These are phyloP conservation scores for Agrotis exclamationis DNA, from an alignment of 2,888 invertebrate species.

Conservation along the genomic window DNA sequence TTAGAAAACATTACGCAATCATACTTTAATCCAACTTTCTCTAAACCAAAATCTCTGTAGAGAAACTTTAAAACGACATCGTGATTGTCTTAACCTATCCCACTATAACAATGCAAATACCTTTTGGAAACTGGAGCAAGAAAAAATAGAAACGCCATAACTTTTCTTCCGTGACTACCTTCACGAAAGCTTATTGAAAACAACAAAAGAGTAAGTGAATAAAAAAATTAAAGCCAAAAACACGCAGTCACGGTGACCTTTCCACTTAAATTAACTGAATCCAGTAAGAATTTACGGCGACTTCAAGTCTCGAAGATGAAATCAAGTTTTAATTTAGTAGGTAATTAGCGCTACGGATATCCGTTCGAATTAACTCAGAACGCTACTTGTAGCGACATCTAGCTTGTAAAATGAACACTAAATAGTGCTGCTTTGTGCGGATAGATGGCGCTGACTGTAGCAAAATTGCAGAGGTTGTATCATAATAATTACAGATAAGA, in stretches of 20 bases:
- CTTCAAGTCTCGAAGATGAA: constrained; percentile 54
- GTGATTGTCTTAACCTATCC: constrained; percentile 52
- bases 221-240: constrained; percentile 33
- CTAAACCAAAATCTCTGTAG: constrained; percentile 49
- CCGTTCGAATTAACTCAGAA: constrained; percentile 8
- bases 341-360: constrained; percentile 44
- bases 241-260: constrained; percentile 55
- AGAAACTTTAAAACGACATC: constrained; percentile 55
- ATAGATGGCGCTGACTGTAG: constrained; percentile 70
- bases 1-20: constrained; percentile 57
- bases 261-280: constrained; percentile 58
- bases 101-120: constrained; percentile 49
- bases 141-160: constrained; percentile 45
- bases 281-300: constrained; percentile 54
- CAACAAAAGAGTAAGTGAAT: constrained; percentile 45
- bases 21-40: constrained; percentile 59
- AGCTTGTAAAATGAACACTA: constrained; percentile 13
- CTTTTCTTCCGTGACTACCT: constrained; percentile 57
- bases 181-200: constrained; percentile 45
- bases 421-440: neutral
- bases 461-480: neutral
- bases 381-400: constrained; percentile 67
- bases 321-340: constrained; percentile 56
- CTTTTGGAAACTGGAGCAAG: constrained; percentile 48
- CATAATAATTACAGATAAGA: neutral